These are phyloP conservation scores for Ascaphus truei DNA, from an alignment of 2,113 vertebrate species.

Conservation along the genomic window DNA sequence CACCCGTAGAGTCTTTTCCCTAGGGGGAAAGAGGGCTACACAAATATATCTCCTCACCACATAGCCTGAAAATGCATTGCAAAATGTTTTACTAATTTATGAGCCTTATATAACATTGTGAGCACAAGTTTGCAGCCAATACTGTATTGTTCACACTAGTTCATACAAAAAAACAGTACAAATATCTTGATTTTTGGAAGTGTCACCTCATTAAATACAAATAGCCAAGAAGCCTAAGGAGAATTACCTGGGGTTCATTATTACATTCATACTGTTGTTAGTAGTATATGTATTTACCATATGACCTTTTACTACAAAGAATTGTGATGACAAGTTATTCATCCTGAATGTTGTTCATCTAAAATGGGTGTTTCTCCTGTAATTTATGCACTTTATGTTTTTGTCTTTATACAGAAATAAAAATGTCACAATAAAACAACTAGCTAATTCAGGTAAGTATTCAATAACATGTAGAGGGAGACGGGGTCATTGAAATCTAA, in stretches of 20 bases:
- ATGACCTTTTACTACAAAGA: background rate
- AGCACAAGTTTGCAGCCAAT: background rate
- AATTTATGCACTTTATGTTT: too few relatives aligned
- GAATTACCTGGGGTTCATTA: background rate
- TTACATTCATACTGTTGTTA: background rate
- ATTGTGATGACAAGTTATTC: too few relatives aligned
- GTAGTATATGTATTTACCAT: background rate
- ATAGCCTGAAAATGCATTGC: background rate
- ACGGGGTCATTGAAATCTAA: too few relatives aligned
- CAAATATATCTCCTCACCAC: too few relatives aligned
- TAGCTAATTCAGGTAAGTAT: too few relatives aligned
- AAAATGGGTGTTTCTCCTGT: too few relatives aligned
- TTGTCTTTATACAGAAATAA: too few relatives aligned
- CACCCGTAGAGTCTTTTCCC: too few relatives aligned
- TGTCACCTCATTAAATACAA: background rate
- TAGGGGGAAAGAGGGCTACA: too few relatives aligned
- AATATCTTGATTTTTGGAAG: background rate
- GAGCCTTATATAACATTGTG: background rate
- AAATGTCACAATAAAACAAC: too few relatives aligned
- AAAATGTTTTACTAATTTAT: background rate
- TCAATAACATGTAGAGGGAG: too few relatives aligned
- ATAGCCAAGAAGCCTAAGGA: background rate
- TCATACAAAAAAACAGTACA: background rate
- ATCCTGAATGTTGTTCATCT: too few relatives aligned
- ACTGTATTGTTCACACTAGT: background rate